These are phyloP conservation scores for Mustela lutreola DNA, from an alignment of 2,113 vertebrate species.

Conservation along the genomic window DNA sequence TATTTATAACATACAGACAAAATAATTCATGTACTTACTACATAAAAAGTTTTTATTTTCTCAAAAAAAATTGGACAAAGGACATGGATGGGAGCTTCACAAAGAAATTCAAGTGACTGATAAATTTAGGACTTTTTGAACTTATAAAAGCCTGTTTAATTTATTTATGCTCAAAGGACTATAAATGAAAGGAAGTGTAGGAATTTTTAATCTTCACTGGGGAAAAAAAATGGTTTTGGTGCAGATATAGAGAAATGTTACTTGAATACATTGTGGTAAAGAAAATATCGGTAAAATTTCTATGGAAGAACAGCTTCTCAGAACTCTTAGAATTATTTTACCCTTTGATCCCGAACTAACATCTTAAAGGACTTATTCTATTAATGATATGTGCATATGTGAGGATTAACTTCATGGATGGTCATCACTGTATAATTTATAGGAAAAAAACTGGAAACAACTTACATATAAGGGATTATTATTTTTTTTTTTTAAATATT, in stretches of 20 bases:
- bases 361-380: not conserved
- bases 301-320: not conserved
- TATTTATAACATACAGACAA: conserved; percentile 10
- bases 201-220: not conserved
- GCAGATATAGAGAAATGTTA: not conserved
- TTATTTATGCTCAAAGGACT: not conserved
- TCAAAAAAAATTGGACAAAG: not conserved
- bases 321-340: not conserved
- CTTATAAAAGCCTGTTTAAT: not conserved
- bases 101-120: not conserved
- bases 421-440: not conserved
- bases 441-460: not conserved
- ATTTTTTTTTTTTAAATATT: too few relatives aligned
- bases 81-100: not conserved
- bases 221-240: not conserved
- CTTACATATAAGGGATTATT: not conserved
- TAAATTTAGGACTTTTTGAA: conserved; percentile 1
- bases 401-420: not conserved
- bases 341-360: not conserved
- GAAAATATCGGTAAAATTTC: not conserved
- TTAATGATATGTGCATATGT: not conserved
- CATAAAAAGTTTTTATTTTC: not conserved
- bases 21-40: not conserved
- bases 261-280: not conserved
- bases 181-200: not conserved